These are phyloP conservation scores for Melinaea menophilus DNA, from an alignment of 2,888 invertebrate species.

Conservation along the genomic window DNA sequence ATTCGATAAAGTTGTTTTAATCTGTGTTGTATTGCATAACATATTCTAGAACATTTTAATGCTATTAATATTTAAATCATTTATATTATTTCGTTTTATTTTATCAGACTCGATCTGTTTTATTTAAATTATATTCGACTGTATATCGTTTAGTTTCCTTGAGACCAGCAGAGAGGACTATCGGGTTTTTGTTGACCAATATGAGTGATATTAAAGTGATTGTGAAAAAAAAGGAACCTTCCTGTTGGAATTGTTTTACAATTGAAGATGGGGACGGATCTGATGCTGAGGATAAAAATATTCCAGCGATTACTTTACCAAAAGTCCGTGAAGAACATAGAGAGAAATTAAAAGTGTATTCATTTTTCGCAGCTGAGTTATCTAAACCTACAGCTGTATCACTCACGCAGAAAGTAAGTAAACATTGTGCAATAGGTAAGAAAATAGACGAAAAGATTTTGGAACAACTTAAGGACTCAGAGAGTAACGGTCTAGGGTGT, in stretches of 20 bases:
- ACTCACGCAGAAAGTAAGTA: conserved; percentile 60
- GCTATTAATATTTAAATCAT: conserved; percentile 55
- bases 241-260: conserved; percentile 66
- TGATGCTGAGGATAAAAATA: conserved; percentile 37
- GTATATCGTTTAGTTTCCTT: conserved; percentile 48
- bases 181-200: conserved; percentile 28
- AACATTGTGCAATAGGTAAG: conserved; percentile 56
- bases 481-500: background rate
- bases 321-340: conserved; percentile 54
- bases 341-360: conserved; percentile 58
- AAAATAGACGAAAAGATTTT: conserved; percentile 52
- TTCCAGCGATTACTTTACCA: conserved; percentile 46
- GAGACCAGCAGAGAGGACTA: conserved; percentile 29
- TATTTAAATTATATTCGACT: conserved; percentile 51
- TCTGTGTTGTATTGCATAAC: conserved; percentile 45
- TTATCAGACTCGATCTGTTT: conserved; percentile 36
- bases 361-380: conserved; percentile 58
- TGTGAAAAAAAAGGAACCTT: conserved; percentile 41
- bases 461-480: conserved; percentile 8
- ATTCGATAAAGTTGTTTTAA: conserved; percentile 12
- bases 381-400: conserved; percentile 57
- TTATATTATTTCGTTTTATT: conserved; percentile 54
- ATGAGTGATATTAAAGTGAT: conserved; percentile 32
- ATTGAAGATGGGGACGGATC: conserved; percentile 34
- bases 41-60: conserved; percentile 40